These are phyloP conservation scores for Aricia agestis DNA, from an alignment of 1,140 invertebrate species.

Conservation along the genomic window DNA sequence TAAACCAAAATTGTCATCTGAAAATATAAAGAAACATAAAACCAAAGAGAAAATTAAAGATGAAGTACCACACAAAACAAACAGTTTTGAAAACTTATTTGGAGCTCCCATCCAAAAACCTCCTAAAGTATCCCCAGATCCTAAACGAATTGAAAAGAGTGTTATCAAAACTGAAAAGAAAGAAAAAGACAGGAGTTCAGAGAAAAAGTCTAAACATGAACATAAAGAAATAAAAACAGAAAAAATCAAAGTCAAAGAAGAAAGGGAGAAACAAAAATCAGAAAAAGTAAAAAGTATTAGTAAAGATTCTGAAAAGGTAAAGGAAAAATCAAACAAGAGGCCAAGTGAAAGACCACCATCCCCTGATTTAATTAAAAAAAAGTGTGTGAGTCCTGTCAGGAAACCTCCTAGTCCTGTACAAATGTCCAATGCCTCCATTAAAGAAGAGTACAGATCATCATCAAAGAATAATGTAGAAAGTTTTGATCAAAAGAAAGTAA, in stretches of 20 bases:
- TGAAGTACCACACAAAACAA: constrained; percentile 79
- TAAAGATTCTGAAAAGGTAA: constrained; percentile 79
- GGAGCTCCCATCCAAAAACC: constrained; percentile 86
- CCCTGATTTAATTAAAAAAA: constrained; percentile 77
- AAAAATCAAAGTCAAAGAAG: constrained; percentile 74
- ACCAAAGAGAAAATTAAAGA: constrained; percentile 78
- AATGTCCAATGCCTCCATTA: constrained; percentile 62
- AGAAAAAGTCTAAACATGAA: constrained; percentile 79
- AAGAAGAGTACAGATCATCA: constrained; percentile 67
- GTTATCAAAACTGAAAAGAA: constrained; percentile 77
- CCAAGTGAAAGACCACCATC: constrained; percentile 66
- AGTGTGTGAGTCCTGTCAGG: constrained; percentile 76
- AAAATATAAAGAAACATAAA: constrained; percentile 82
- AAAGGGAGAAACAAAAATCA: constrained; percentile 79
- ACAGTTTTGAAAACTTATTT: constrained; percentile 86
- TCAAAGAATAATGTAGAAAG: constrained; percentile 60
- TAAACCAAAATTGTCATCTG: constrained; percentile 81
- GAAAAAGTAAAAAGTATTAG: constrained; percentile 79
- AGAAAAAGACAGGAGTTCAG: constrained; percentile 77
- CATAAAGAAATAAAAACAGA: constrained; percentile 77
- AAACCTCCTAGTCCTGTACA: constrained; percentile 63
- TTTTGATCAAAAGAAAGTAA: constrained; percentile 65
- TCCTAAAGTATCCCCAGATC: constrained; percentile 80
- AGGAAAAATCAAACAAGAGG: constrained; percentile 77
- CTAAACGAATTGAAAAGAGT: constrained; percentile 79